phyloP scores from a whole-genome alignment of 2,113 vertebrate species.

The Eidolon helvum region DNA sequence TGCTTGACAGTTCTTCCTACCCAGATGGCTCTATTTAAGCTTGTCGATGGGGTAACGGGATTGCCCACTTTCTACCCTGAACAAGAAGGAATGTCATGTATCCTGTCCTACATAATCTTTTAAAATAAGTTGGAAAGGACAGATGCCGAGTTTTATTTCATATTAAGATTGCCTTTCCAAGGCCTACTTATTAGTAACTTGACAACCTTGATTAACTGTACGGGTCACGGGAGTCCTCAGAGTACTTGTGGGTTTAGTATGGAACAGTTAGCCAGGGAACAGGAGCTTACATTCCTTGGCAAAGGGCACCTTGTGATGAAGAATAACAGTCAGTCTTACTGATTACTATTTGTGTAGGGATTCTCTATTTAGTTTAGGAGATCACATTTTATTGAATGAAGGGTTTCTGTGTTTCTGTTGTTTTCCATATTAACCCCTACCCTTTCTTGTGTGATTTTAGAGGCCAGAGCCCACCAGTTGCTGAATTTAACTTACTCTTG shows the following conservation, averaged over 20 bases:
- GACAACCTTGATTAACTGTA: constrained; percentile 58
- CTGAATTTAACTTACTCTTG: constrained; percentile 96
- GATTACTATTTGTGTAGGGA: background rate
- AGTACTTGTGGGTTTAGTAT: background rate
- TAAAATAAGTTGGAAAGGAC: constrained; percentile 64
- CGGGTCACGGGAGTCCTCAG: background rate
- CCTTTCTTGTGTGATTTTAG: constrained; percentile 82
- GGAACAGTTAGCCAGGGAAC: constrained; percentile 10
- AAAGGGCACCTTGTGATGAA: constrained; percentile 6
- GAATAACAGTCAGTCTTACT: constrained; percentile 15
- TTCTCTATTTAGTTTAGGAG: background rate
- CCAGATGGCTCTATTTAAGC: constrained; percentile 60
- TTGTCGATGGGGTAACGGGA: constrained; percentile 56
- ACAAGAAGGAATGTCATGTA: constrained; percentile 67
- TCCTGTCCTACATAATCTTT: constrained; percentile 63
- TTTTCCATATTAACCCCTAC: constrained; percentile 7
- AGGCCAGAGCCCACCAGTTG: constrained; percentile 90
- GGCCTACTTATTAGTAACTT: constrained; percentile 35
- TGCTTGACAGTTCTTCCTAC: constrained; percentile 17
- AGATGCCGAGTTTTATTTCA: constrained; percentile 47
- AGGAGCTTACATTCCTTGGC: background rate
- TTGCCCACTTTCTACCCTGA: background rate
- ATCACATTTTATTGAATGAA: background rate
- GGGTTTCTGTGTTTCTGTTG: background rate
- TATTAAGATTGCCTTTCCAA: background rate